Conservation (phyloP, 2,113 vertebrate genomes). For the Pluvianellus socialis region DNA sequence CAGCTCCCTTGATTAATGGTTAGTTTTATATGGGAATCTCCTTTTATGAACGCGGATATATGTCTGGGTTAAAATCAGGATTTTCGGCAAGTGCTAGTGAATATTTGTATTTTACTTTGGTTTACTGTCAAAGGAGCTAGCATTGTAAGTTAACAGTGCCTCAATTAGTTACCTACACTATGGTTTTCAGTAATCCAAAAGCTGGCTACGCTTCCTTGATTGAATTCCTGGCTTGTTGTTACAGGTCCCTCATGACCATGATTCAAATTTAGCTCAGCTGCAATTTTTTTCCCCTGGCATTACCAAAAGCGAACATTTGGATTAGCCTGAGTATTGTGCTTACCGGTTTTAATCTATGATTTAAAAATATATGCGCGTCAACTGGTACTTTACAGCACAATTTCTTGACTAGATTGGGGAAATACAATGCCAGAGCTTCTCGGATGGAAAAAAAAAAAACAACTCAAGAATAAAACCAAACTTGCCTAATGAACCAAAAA, state of each 20-base stretch:
- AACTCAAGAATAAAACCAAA: background rate
- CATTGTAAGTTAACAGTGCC: background rate
- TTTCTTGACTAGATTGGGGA: background rate
- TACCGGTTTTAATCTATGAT: background rate
- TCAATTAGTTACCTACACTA: background rate
- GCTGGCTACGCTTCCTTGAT: background rate
- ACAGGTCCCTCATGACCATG: background rate
- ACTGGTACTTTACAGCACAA: background rate
- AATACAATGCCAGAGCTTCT: background rate
- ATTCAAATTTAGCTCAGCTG: background rate
- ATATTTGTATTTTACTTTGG: background rate
- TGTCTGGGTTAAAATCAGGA: background rate
- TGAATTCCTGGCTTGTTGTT: slow-evolving; percentile 2
- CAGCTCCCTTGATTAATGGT: background rate
- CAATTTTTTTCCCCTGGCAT: background rate
- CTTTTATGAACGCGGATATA: background rate
- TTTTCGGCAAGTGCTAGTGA: background rate
- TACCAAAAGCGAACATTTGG: background rate
- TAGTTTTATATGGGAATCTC: background rate
- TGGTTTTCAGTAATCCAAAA: background rate
- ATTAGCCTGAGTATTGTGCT: background rate
- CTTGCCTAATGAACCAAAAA: background rate
- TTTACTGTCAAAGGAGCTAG: background rate
- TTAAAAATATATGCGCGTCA: background rate
- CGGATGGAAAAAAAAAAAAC: background rate